These are phyloP conservation scores for Leucosticte australis DNA, from an alignment of 2,113 vertebrate genomes.

Conservation along the genomic window DNA sequence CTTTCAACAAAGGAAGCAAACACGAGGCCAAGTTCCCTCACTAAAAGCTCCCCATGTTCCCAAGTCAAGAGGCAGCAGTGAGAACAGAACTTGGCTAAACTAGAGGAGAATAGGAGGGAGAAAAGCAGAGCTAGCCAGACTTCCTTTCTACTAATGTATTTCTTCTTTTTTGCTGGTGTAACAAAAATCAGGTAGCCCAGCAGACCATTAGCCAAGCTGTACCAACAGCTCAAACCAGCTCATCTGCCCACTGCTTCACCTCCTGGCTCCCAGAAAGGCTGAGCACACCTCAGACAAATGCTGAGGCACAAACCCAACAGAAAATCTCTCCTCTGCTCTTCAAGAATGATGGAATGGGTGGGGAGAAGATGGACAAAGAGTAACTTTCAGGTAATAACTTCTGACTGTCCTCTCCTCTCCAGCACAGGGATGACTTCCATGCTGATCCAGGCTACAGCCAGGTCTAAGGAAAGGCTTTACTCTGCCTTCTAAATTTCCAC, in stretches of 20 bases:
- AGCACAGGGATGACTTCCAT: not conserved
- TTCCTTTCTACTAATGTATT: not conserved
- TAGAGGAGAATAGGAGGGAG: not conserved
- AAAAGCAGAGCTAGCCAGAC: not conserved
- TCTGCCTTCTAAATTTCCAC: not conserved
- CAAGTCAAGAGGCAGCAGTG: not conserved
- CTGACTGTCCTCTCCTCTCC: not conserved
- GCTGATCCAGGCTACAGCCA: not conserved
- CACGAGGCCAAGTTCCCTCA: fast-evolving
- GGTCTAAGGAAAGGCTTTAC: not conserved
- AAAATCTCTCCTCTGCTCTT: not conserved
- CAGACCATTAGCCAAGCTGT: not conserved
- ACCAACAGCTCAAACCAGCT: not conserved
- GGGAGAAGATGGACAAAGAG: not conserved
- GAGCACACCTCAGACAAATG: not conserved
- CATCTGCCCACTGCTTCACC: not conserved
- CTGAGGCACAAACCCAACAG: not conserved
- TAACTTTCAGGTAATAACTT: not conserved
- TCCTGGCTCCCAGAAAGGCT: not conserved
- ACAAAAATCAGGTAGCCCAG: not conserved
- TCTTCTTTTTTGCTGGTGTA: not conserved
- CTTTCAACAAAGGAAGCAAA: not conserved
- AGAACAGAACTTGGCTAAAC: not conserved
- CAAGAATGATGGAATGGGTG: not conserved
- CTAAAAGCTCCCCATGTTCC: not conserved